These are phyloP conservation scores for Butorides virescens DNA, from an alignment of 2,113 vertebrate species.

Conservation along the genomic window DNA sequence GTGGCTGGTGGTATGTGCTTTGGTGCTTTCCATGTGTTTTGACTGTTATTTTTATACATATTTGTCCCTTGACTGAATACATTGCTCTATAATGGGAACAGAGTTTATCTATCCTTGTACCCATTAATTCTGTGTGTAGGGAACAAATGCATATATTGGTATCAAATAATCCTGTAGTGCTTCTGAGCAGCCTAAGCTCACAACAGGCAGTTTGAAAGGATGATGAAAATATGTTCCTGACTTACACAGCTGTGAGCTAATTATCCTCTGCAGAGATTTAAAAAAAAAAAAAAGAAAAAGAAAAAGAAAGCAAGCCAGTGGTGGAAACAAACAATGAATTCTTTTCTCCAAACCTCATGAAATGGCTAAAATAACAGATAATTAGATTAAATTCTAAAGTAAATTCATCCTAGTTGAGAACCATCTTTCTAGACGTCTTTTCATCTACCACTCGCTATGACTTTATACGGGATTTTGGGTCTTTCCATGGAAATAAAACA, in stretches of 20 bases:
- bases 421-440: background rate
- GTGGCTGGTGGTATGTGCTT: background rate
- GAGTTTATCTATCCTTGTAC: background rate
- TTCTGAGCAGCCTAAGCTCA: background rate
- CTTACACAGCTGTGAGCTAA: background rate
- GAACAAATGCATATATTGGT: background rate
- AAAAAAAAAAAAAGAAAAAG: background rate
- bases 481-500: constrained; percentile 16
- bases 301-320: background rate
- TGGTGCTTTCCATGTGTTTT: background rate
- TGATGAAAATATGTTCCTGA: constrained; percentile 20
- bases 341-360: constrained; percentile 26
- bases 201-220: background rate
- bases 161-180: background rate
- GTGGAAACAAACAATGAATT: constrained; percentile 9
- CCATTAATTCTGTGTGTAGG: background rate
- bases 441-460: background rate
- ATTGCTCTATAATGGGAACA: background rate
- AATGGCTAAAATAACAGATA: constrained; percentile 50
- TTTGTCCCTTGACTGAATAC: background rate
- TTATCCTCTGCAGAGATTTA: constrained; percentile 4
- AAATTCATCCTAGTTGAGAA: constrained; percentile 4
- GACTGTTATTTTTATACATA: background rate
- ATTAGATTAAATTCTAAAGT: constrained; percentile 53
- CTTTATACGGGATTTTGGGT: background rate